Percentiles rank a stretch among this genome's conserved stretches.
phyloP scores from a whole-genome alignment of 2,113 vertebrate genomes.

The Harpagus bidentatus region DNA sequence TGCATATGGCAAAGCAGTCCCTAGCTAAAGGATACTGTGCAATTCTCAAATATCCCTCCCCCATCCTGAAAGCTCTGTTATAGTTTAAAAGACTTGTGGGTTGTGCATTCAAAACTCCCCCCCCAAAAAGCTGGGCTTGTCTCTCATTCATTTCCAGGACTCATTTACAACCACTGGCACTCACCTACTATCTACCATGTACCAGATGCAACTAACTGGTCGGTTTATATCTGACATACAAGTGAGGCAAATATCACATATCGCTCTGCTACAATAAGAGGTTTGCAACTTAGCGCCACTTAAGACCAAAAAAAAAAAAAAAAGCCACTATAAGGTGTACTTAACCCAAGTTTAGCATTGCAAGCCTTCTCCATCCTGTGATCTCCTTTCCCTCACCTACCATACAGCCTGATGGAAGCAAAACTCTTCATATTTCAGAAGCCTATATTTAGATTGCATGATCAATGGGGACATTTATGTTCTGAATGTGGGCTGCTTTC shows the following conservation, averaged over 20 bases:
- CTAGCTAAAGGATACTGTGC: background rate
- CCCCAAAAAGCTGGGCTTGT: background rate
- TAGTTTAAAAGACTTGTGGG: accelerated
- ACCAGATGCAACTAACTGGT: background rate
- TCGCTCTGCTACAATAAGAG: background rate
- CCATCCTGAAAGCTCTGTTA: background rate
- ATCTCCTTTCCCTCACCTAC: background rate
- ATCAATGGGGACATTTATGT: background rate
- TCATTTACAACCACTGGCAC: background rate
- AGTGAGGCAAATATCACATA: background rate
- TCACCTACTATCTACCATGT: background rate
- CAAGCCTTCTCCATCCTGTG: background rate
- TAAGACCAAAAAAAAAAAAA: background rate
- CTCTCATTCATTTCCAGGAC: background rate
- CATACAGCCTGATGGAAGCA: background rate
- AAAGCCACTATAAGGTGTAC: background rate
- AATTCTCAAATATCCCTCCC: background rate
- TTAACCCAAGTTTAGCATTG: background rate
- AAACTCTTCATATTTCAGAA: background rate
- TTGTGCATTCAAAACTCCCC: background rate
- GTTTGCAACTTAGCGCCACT: background rate
- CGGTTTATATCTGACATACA: background rate
- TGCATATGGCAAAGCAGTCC: background rate
- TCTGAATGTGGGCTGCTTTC: background rate
- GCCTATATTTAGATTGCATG: background rate